Percentiles rank a stretch among this genome's conserved stretches.
phyloP scores from a whole-genome alignment of 2,888 invertebrate species.

The Microplitis manilae region DNA sequence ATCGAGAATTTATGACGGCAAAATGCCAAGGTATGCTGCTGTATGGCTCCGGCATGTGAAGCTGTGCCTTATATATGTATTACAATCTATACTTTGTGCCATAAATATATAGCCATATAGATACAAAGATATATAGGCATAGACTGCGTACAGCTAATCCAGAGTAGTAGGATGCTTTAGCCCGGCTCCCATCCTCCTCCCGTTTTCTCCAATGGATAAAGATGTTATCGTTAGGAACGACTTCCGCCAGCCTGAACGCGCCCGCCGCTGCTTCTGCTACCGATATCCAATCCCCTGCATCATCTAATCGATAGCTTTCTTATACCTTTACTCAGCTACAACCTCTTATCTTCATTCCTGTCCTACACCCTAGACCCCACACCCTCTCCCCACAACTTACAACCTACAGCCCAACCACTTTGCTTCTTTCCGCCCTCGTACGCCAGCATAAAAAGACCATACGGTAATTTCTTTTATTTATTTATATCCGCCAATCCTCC shows the following conservation, averaged over 20 bases:
- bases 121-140: not conserved
- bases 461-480: conserved; percentile 2
- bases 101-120: conserved; percentile 5
- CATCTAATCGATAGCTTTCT: conserved; percentile 42
- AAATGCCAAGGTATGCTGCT: conserved; percentile 49
- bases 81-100: not conserved
- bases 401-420: not conserved
- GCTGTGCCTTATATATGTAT: not conserved
- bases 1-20: conserved; percentile 55
- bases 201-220: conserved; percentile 37
- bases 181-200: conserved; percentile 12
- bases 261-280: conserved; percentile 8
- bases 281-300: conserved; percentile 37
- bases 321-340: conserved; percentile 19
- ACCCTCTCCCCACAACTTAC: too few species aligned
- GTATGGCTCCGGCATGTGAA: not conserved
- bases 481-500: not conserved
- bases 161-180: conserved; percentile 7
- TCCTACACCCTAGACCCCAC: not conserved
- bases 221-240: conserved; percentile 41
- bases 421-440: not conserved
- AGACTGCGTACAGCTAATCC: conserved; percentile 34
- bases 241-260: conserved; percentile 38
- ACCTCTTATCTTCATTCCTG: conserved; percentile 19
- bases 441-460: not conserved